phyloP scores from a whole-genome alignment of 2,888 invertebrate species.

The Halictus quadricinctus region DNA sequence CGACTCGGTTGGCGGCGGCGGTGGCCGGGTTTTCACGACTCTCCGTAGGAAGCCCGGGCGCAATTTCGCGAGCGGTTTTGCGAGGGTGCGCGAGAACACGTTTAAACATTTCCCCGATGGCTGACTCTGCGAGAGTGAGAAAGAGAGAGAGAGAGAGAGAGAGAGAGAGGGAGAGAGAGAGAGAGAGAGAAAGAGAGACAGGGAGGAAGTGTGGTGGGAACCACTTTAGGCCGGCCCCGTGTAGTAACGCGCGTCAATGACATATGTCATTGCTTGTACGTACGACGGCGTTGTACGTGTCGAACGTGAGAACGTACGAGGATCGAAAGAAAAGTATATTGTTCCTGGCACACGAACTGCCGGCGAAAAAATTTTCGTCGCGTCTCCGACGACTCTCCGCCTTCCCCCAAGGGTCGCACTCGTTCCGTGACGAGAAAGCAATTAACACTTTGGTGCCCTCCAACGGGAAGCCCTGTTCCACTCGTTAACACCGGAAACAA shows the following conservation, averaged over 20 bases:
- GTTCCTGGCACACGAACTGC: constrained; percentile 30
- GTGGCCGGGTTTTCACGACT: constrained; percentile 9
- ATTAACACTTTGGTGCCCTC: constrained; percentile 6
- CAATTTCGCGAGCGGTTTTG: constrained; percentile 33
- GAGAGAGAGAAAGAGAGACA: not conserved
- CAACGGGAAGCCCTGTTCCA: not conserved
- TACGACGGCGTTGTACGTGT: constrained; percentile 41
- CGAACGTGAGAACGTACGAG: constrained; percentile 59
- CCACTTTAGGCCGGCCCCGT: constrained; percentile 27
- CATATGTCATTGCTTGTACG: constrained; percentile 50
- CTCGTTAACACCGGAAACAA: constrained; percentile 12
- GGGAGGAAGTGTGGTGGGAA: not conserved
- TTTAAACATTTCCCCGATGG: constrained; percentile 33
- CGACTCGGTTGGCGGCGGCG: not conserved
- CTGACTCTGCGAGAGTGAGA: not conserved
- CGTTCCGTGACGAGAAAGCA: constrained; percentile 9
- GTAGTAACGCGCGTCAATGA: constrained; percentile 35
- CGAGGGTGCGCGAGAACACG: constrained; percentile 15
- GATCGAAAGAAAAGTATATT: constrained; percentile 47
- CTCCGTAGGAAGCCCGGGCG: not conserved
- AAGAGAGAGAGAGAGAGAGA: not conserved
- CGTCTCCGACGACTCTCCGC: constrained; percentile 1
- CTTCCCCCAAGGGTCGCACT: not conserved
- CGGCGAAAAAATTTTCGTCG: constrained; percentile 9
- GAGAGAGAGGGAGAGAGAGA: not conserved